These are phyloP conservation scores for Cordilura impudica DNA, from an alignment of 2,888 invertebrate species.

Conservation along the genomic window DNA sequence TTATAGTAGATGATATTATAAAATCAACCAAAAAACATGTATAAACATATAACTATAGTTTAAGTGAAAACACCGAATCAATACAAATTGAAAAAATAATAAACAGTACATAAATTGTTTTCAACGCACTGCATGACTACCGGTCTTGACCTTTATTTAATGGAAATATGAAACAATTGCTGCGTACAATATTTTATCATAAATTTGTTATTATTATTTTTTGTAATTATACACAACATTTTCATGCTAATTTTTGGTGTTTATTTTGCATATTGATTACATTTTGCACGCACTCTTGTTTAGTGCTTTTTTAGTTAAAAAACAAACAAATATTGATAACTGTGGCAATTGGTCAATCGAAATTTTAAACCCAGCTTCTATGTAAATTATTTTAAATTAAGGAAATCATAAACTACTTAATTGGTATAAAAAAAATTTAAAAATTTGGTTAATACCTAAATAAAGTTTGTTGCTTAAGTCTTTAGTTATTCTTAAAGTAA, in stretches of 20 bases:
- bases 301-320: background rate
- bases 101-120: slow-evolving; percentile 38
- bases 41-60: slow-evolving; percentile 3
- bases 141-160: slow-evolving; percentile 56
- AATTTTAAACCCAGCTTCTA: slow-evolving; percentile 34
- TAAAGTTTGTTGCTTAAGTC: background rate
- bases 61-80: background rate
- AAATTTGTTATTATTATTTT: slow-evolving; percentile 17
- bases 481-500: background rate
- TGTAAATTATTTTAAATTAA: slow-evolving; percentile 1
- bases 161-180: background rate
- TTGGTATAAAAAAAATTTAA: too few species aligned
- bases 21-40: slow-evolving; percentile 23
- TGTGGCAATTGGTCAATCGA: background rate
- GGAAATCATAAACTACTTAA: background rate
- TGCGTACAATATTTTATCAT: slow-evolving; percentile 2
- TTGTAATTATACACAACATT: slow-evolving; percentile 14
- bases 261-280: slow-evolving; percentile 27
- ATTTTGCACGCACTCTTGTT: slow-evolving; percentile 46
- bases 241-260: slow-evolving; percentile 9
- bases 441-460: background rate
- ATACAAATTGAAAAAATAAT: background rate
- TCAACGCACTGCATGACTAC: slow-evolving; percentile 55
- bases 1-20: slow-evolving; percentile 26
- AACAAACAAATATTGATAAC: background rate